A percentile compares a stretch with the other conserved stretches of the same genome.
These are phyloP conservation scores for Cryptocephalus primarius DNA, from an alignment of 2,888 invertebrate genomes.

Conservation along the genomic window DNA sequence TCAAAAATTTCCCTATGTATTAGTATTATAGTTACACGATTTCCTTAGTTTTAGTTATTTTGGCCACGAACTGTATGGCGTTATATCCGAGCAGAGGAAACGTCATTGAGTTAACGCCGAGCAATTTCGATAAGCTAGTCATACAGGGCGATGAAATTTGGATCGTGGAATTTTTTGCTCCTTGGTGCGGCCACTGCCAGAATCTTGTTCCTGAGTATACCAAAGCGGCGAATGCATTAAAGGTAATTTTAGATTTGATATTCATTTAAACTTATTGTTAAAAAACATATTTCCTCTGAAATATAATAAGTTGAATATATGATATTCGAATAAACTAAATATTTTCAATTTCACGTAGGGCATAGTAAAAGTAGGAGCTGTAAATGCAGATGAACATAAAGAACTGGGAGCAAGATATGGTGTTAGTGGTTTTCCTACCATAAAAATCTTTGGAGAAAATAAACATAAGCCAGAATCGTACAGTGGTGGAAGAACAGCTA, in stretches of 20 bases:
- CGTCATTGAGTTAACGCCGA: conserved; percentile 76
- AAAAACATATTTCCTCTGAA: not conserved
- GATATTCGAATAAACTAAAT: not conserved
- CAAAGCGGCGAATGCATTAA: conserved; percentile 85
- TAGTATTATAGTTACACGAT: not conserved
- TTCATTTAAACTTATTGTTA: not conserved
- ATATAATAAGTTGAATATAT: not conserved
- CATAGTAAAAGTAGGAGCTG: conserved; percentile 85
- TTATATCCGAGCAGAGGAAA: conserved; percentile 61
- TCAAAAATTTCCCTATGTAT: no score
- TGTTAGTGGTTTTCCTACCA: conserved; percentile 88
- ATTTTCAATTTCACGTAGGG: conserved; percentile 47
- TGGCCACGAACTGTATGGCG: conserved; percentile 33
- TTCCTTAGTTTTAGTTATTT: conserved; percentile 21
- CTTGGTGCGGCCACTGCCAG: conserved; percentile 94
- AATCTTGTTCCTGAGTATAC: conserved; percentile 84
- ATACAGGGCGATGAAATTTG: conserved; percentile 76
- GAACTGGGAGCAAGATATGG: conserved; percentile 69
- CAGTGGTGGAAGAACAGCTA: conserved; percentile 75
- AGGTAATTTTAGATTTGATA: conserved; percentile 43
- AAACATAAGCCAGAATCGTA: conserved; percentile 77
- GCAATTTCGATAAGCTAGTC: conserved; percentile 80
- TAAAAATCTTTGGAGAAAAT: conserved; percentile 84
- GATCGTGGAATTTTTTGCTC: conserved; percentile 94
- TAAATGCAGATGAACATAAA: conserved; percentile 85